phyloP scores from a whole-genome alignment of 2,113 vertebrate genomes.

The Lathamus discolor region DNA sequence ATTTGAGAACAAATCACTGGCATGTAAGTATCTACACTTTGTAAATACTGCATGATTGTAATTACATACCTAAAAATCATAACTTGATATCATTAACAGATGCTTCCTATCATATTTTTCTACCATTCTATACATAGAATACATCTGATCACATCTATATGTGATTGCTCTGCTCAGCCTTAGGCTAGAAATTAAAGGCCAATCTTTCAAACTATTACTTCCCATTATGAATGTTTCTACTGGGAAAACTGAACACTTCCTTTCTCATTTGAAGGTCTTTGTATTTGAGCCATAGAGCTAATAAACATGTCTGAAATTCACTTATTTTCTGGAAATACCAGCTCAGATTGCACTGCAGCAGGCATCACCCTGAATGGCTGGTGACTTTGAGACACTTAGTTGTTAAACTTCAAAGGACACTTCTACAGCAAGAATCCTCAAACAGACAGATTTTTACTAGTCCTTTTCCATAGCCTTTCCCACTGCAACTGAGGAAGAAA shows the following conservation, averaged over 20 bases:
- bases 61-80: conserved; percentile 22
- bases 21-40: not conserved
- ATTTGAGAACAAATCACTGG: not conserved
- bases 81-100: not conserved
- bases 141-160: not conserved
- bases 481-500: not conserved
- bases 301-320: not conserved
- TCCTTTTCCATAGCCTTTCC: not conserved
- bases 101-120: not conserved
- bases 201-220: not conserved
- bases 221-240: not conserved
- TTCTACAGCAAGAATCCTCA: not conserved
- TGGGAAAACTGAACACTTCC: not conserved
- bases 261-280: not conserved
- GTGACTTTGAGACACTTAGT: not conserved
- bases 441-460: rapidly evolving
- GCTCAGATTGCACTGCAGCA: not conserved
- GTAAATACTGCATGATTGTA: conserved; percentile 16
- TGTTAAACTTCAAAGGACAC: not conserved
- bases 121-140: not conserved
- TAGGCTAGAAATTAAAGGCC: not conserved
- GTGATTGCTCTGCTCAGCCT: not conserved
- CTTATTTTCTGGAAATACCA: not conserved
- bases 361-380: not conserved
- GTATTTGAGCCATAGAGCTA: not conserved